Evolutionary conservation across 2,797 vertebrate species (phyloP), one percentile per base, ranked within the genome.

Genomic region (Petrocephalus sullivani): DNA sequence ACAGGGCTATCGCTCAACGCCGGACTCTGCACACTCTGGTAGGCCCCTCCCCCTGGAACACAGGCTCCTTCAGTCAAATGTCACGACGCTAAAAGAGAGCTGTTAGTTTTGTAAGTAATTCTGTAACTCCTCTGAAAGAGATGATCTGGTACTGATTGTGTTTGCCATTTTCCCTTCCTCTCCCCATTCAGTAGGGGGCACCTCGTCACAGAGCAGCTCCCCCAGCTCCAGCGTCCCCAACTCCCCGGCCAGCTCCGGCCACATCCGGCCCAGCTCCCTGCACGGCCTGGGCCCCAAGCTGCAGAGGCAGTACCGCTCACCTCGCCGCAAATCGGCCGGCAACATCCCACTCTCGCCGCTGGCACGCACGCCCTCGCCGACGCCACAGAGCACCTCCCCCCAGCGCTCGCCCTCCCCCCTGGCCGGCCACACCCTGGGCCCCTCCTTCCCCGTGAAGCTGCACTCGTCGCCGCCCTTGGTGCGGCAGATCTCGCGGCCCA

Each of bases 161-260:
- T 53, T n/a, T 87, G 61, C 12, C 33, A 61, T 84, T 87, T 28
- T 46, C 60, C 12, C 58, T 23, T 88, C 61, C 46, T 8, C 78
- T 19, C 49, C 6, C 16, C 9, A 81, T 85, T 75, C 94, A 94
- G 98, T 97, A 85, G 98, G 96, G 53, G 98, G 97, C 3, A 98
- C 95, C 93, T 99, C 98, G 1, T 99, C 98, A 3, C 98, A 99
- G 94, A 98, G 98, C 97, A 98, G 97, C 94, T 99, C 98, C 28
- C 98, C 98, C 53, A 97, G 97, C 93, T 99, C 98, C 94, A 98
- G 98, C 0, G 97, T 97, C 82, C 98, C 98, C 19, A 98, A 98
- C 94, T 99, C 98, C 75, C 98, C 98, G 0, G 98, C 98, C 49
- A 96, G 97, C 92, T 98, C 98, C 0, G 97, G 97, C 6, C 98